Conservation (phyloP, 1,140 invertebrate species). For the Pachypsylla venusta region DNA sequence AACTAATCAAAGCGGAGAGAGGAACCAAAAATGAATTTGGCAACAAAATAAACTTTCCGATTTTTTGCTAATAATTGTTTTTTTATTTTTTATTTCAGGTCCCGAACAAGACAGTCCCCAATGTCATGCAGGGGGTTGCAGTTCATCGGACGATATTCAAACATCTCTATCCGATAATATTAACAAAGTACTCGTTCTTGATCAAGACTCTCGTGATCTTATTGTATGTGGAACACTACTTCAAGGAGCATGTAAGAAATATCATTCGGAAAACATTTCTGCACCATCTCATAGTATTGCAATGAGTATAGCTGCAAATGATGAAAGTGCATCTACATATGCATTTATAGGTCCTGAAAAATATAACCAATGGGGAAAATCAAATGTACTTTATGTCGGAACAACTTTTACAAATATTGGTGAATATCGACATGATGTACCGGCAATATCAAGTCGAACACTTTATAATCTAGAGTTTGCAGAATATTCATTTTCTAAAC, state of each 20-base stretch:
- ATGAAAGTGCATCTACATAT: slow-evolving; percentile 76
- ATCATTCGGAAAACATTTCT: slow-evolving; percentile 66
- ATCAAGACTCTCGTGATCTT: slow-evolving; percentile 58
- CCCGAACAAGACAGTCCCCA: slow-evolving; percentile 70
- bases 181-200: slow-evolving; percentile 83
- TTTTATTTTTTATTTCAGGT: slow-evolving; percentile 30
- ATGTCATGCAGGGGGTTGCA: slow-evolving; percentile 72
- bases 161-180: slow-evolving; percentile 62
- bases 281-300: slow-evolving; percentile 55
- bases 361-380: slow-evolving; percentile 52
- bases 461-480: slow-evolving; percentile 61
- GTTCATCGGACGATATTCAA: slow-evolving; percentile 40
- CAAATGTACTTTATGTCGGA: slow-evolving; percentile 81
- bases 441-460: slow-evolving; percentile 75
- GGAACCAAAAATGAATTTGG: too few relatives aligned
- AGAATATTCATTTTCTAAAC: slow-evolving; percentile 70
- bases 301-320: slow-evolving; percentile 74
- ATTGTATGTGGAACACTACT: slow-evolving; percentile 76
- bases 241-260: slow-evolving; percentile 78
- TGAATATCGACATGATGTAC: slow-evolving; percentile 83
- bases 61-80: too few relatives aligned
- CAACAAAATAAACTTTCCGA: too few relatives aligned
- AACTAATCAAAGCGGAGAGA: too few relatives aligned
- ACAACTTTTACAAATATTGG: slow-evolving; percentile 87
- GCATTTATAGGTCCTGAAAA: slow-evolving; percentile 87